Evolutionary conservation across 2,888 invertebrate species (phyloP).

Genomic region (Neria commutata): DNA sequence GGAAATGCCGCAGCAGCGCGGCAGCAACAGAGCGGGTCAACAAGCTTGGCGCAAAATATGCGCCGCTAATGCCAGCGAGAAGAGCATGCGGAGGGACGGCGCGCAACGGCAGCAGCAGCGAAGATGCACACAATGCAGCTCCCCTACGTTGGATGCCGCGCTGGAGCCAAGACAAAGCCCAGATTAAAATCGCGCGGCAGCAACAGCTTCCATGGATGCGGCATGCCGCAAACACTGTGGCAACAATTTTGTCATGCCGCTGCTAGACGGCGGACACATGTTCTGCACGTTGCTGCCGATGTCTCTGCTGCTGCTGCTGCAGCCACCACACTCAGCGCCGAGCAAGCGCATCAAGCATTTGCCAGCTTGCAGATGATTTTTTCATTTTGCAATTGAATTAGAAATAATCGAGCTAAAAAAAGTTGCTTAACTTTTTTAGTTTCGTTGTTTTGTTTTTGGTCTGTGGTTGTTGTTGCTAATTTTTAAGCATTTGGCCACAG

Average conservation of each 20-base stretch:
- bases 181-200: no score
- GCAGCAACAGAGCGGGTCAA: neutral
- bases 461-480: conserved; percentile 1
- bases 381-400: conserved; percentile 3
- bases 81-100: neutral
- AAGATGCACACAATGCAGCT: no score
- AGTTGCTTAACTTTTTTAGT: conserved; percentile 22
- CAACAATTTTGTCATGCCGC: conserved; percentile 3
- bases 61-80: neutral
- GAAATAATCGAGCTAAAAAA: conserved; percentile 9
- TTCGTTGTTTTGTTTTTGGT: conserved; percentile 21
- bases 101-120: no score
- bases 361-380: neutral
- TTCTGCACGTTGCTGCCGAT: neutral
- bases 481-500: conserved; percentile 7
- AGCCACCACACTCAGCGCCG: neutral
- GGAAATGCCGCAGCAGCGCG: conserved; percentile 19
- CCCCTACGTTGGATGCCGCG: no score
- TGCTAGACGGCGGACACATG: neutral
- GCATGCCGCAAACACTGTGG: no score
- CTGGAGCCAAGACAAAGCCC: no score
- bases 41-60: neutral
- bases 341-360: neutral
- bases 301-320: neutral
- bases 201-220: no score